A percentile compares a stretch with the other conserved stretches of the same genome.
These are phyloP conservation scores for Mola mola DNA, from an alignment of 2,113 vertebrate genomes.

Conservation along the genomic window DNA sequence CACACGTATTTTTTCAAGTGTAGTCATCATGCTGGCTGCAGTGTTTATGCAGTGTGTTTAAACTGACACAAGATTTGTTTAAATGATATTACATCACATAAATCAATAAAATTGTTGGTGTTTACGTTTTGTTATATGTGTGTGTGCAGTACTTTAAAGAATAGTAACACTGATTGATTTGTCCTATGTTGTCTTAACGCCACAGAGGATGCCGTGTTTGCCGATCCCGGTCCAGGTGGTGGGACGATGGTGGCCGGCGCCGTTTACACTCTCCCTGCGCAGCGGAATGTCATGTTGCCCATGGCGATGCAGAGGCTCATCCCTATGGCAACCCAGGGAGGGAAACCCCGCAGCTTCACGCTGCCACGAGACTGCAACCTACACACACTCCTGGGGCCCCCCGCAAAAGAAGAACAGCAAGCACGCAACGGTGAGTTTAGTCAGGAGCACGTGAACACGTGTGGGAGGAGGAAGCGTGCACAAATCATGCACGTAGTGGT, in stretches of 20 bases:
- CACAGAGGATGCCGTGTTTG: conserved; percentile 92
- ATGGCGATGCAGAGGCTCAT: conserved; percentile 94
- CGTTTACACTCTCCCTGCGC: conserved; percentile 94
- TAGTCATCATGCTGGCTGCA: no score
- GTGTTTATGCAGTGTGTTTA: no score
- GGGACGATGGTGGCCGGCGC: conserved; percentile 81
- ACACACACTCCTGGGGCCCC: conserved; percentile 88
- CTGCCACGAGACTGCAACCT: conserved; percentile 95
- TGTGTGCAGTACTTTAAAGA: no score
- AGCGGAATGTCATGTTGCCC: conserved; percentile 89
- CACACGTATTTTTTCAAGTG: no score
- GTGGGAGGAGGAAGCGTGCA: neutral
- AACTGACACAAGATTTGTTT: no score
- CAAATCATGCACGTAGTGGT: no score
- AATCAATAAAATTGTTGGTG: no score
- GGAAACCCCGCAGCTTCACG: conserved; percentile 96
- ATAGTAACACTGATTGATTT: no score
- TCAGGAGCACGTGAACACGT: neutral
- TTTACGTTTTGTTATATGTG: no score
- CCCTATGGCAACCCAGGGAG: conserved; percentile 85
- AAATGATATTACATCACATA: no score
- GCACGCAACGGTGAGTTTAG: conserved; percentile 58
- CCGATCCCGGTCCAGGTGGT: conserved; percentile 79
- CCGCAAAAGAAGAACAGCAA: conserved; percentile 75
- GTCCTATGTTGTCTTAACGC: neutral